Percentiles rank a stretch among this genome's conserved stretches.
Conservation (phyloP, 2,113 vertebrate genomes). For the Plecotus auritus region DNA sequence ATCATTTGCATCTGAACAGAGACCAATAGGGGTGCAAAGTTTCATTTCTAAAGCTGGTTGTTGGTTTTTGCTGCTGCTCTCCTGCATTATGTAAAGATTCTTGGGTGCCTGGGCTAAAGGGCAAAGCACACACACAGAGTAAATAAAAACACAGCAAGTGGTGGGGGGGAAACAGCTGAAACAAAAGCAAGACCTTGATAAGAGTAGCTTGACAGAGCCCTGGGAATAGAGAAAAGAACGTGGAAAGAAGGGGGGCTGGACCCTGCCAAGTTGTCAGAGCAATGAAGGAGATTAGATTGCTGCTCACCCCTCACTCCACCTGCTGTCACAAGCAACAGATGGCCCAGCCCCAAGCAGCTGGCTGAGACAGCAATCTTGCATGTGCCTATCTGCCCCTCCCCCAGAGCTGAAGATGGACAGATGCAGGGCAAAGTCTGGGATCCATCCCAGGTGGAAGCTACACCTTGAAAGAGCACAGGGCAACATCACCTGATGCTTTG, state of each 20-base stretch:
- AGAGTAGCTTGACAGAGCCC: background rate
- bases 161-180: constrained; percentile 13
- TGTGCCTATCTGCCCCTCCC: background rate
- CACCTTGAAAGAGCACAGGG: background rate
- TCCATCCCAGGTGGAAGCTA: background rate
- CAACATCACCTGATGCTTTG: background rate
- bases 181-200: background rate
- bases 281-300: background rate
- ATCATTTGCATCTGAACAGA: constrained; percentile 42
- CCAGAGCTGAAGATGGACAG: background rate
- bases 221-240: background rate
- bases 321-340: background rate
- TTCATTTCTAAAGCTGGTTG: constrained; percentile 29
- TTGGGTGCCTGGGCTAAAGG: constrained; percentile 11
- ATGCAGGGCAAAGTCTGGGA: background rate
- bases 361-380: background rate
- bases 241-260: background rate
- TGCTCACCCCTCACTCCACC: background rate
- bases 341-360: constrained; percentile 51
- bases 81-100: constrained; percentile 44
- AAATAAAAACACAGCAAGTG: constrained; percentile 43
- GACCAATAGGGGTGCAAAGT: background rate
- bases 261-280: background rate
- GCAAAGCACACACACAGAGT: constrained; percentile 30
- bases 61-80: background rate